Base-by-base conservation (phyloP, 2,113 vertebrate genomes). In the Cebus imitator region DNA sequence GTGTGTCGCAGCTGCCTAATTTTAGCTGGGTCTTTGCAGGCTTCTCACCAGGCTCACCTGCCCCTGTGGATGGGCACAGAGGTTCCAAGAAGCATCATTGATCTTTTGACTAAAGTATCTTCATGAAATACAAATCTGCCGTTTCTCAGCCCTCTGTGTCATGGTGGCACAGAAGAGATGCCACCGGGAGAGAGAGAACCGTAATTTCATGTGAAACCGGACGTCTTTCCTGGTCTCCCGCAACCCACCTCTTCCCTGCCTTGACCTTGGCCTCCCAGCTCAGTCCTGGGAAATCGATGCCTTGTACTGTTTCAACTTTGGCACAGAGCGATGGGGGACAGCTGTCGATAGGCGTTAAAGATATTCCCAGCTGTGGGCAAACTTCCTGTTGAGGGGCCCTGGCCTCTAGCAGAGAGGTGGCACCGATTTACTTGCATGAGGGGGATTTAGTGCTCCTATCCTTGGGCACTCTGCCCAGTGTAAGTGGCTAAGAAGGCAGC, bases 61-160 rank as follows among this genome's bases (percentile, higher is more conserved):
- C 57, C 13, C 13, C 3, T 0, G 0, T 45, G 93, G 68, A 10
- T 80, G 55, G 90, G 83, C 78, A 45, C 55, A 78, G 92, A 78
- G 43, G 86, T 92, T 85, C 14, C 4, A 61, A 96, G 92, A 86
- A 50, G 80, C 23, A 1, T 8, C 94, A 97, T 97, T 80, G 98
- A 98, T 98, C 98, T 95, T 88, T 96, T 32, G 94, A 91, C 97
- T 97, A 93, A 68, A 98, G 96, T 79, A 86, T 97, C 97, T 96
- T 98, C 98, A 96, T 95, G 97, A 98, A 76, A 98, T 95, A 98
- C 97, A 98, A 97, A 98, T 94, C 97, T 94, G 93, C 94, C 76
- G 61, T 94, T 92, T 78, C 97, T 94, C 85, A 85, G 83, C 85
- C 73, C 94, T 96, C 98, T 88, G 43, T 76, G 97, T 98, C 96